phyloP scores from a whole-genome alignment of 2,888 invertebrate genomes.

The Galerucella nymphaeae region DNA sequence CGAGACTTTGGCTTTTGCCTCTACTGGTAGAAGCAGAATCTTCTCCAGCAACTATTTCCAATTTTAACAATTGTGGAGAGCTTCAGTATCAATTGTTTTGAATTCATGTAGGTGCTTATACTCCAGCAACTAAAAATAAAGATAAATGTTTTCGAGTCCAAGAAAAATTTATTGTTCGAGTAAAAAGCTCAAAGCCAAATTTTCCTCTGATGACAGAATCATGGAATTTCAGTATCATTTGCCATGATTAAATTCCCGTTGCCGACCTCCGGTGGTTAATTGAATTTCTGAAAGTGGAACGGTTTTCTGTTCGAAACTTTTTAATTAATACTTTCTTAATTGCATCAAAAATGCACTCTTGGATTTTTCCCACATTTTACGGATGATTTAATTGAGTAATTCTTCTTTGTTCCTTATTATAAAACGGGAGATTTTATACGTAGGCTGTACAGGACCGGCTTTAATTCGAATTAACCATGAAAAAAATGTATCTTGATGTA shows the following conservation, averaged over 20 bases:
- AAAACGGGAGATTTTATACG: constrained; percentile 16
- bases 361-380: constrained; percentile 36
- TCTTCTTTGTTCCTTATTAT: constrained; percentile 23
- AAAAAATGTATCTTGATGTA: no score
- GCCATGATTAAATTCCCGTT: constrained; percentile 47
- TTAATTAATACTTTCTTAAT: constrained; percentile 54
- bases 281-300: constrained; percentile 47
- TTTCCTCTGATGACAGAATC: constrained; percentile 46
- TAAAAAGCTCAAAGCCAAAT: constrained; percentile 24
- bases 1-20: no score
- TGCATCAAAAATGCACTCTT: constrained; percentile 43
- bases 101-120: neutral
- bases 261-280: constrained; percentile 22
- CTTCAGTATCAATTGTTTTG: no score
- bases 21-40: no score
- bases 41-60: no score
- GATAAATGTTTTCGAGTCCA: constrained; percentile 50
- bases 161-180: constrained; percentile 37
- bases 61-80: no score
- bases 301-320: constrained; percentile 49
- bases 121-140: constrained; percentile 31
- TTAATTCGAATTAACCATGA: neutral
- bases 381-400: constrained; percentile 43
- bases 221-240: constrained; percentile 52
- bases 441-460: neutral